A percentile compares a stretch with the other conserved stretches of the same genome.
Evolutionary conservation across 2,797 vertebrate genomes (phyloP).

Genomic region (Enteromius unitaeniatus): DNA sequence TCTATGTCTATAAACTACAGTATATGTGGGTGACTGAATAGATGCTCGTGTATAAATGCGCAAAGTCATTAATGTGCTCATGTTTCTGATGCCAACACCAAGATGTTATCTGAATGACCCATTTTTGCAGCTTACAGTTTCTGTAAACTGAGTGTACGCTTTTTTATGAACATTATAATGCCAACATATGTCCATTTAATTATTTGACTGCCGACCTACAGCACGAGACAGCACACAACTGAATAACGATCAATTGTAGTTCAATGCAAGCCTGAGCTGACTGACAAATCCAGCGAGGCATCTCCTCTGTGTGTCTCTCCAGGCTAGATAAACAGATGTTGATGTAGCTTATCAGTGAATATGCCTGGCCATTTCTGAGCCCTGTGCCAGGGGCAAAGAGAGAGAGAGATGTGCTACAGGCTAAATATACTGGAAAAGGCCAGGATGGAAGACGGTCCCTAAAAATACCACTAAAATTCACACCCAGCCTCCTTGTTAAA

Average conservation of each 20-base stretch:
- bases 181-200: background rate
- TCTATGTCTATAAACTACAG: background rate
- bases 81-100: background rate
- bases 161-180: background rate
- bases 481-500: slow-evolving; percentile 21
- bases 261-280: slow-evolving; percentile 36
- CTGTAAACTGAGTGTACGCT: background rate
- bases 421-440: slow-evolving; percentile 40
- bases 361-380: background rate
- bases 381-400: slow-evolving; percentile 6
- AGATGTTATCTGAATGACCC: background rate
- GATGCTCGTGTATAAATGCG: background rate
- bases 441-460: slow-evolving; percentile 9
- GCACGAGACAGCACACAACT: background rate
- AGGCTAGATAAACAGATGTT: slow-evolving; percentile 61
- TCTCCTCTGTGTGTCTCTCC: slow-evolving; percentile 43
- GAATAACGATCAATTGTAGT: slow-evolving; percentile 29
- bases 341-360: slow-evolving; percentile 49
- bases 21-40: background rate
- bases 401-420: slow-evolving; percentile 50
- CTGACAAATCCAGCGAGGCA: slow-evolving; percentile 40
- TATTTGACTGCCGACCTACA: background rate
- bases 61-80: background rate
- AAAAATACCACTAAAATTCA: slow-evolving; percentile 21
- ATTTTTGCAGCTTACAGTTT: slow-evolving; percentile 2